Conservation (phyloP, 1,140 invertebrate species). For the Ceratosolen solmsi region DNA sequence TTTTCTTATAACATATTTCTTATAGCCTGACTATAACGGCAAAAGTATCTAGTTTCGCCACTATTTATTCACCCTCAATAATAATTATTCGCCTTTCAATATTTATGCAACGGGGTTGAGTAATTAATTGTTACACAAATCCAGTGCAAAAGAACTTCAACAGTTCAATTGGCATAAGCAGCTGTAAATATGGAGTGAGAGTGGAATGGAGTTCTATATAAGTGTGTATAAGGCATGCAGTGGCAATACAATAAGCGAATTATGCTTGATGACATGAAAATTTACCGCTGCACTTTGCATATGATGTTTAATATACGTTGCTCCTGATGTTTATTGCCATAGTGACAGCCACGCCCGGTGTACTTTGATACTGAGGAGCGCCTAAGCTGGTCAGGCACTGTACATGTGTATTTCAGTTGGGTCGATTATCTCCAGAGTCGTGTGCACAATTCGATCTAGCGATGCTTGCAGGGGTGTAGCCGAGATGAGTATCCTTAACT, state of each 20-base stretch:
- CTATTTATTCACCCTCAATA: too few relatives aligned
- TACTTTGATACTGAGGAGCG: too few relatives aligned
- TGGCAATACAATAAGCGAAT: background rate
- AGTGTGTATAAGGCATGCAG: background rate
- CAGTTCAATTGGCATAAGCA: background rate
- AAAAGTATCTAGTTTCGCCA: too few relatives aligned
- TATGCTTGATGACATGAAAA: slow-evolving; percentile 61
- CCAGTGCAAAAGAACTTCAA: background rate
- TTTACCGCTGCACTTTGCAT: slow-evolving; percentile 58
- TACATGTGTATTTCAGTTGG: background rate
- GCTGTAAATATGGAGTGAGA: background rate
- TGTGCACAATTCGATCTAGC: too few relatives aligned
- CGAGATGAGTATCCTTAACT: slow-evolving; percentile 67
- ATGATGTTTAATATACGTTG: slow-evolving; percentile 68
- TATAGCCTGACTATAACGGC: too few relatives aligned
- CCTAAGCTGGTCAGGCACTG: too few relatives aligned
- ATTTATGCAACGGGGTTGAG: too few relatives aligned
- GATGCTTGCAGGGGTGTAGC: too few relatives aligned
- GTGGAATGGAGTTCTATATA: background rate
- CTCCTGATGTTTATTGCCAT: slow-evolving; percentile 68
- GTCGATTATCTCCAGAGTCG: background rate
- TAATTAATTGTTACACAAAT: background rate
- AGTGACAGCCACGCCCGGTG: slow-evolving; percentile 62
- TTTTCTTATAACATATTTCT: too few relatives aligned
- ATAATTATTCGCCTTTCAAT: too few relatives aligned